phyloP scores from a whole-genome alignment of 35 echinoderm and acorn worm species.

The Lytechinus pictus region DNA sequence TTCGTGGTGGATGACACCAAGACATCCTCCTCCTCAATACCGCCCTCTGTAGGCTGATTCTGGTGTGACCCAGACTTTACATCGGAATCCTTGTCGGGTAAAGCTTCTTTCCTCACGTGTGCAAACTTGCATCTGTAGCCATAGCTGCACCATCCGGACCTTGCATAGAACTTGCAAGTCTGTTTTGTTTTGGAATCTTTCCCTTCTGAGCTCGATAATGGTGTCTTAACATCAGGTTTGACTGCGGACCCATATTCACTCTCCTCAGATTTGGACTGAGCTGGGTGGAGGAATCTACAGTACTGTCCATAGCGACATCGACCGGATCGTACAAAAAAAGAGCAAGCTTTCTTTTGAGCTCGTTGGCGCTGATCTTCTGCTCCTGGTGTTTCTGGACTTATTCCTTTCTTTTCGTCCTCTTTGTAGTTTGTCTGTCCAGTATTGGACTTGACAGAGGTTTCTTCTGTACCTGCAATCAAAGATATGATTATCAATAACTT shows the following conservation, averaged over 20 bases:
- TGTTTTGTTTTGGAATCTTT: not conserved
- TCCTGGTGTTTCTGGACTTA: not conserved
- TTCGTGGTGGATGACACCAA: not conserved
- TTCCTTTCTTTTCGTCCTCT: not conserved
- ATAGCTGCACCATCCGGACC: conserved; percentile 72
- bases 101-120: conserved; percentile 58
- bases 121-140: conserved; percentile 80
- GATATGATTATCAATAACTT: not conserved
- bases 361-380: not conserved
- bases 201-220: not conserved
- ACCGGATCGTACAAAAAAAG: not conserved
- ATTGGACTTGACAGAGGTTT: not conserved
- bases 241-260: not conserved
- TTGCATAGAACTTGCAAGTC: conserved; percentile 57
- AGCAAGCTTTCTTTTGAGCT: not conserved
- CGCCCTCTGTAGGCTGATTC: not conserved
- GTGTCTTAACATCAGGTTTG: not conserved
- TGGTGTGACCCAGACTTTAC: not conserved
- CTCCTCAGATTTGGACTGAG: not conserved
- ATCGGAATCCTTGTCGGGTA: not conserved
- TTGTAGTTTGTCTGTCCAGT: not conserved
- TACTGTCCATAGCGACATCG: not conserved
- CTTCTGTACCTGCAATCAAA: not conserved
- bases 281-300: conserved; percentile 3
- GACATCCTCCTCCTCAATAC: not conserved